Evolutionary conservation across 2,113 vertebrate genomes (phyloP), one percentile per base, ranked within the genome.

Genomic region (Cnemophilus loriae): DNA sequence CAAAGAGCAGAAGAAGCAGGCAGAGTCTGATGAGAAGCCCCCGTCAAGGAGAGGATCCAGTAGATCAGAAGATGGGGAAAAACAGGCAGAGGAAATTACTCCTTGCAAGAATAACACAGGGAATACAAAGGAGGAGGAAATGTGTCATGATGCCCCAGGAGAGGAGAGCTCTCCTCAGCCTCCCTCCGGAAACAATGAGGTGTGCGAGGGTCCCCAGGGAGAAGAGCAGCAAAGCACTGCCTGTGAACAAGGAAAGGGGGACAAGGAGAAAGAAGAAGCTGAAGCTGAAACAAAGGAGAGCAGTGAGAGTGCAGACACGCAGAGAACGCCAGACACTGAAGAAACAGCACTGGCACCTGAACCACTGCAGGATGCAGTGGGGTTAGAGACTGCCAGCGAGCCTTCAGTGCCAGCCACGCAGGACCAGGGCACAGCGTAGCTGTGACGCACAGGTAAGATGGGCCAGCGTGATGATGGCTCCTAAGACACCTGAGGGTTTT

Each of bases 361-460:
- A 52, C 50, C 5, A 0, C 33, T 56, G 39, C 74, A 81, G 49
- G 73, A 64, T 3, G 10, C 84, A 57, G 57, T 8, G 46, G 69
- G 59, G 27, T 74, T 39, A 73, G 92, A 94, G 68, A 84, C 89
- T 80, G 46, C n/a, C 69, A 56, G 53, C 22, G 86, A 95, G 50
- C 30, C 83, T 74, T 85, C 89, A 44, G 30, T 35, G 0, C n/a
- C 71, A 21, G 53, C 16, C 35, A 67, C 27, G 3, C 65, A 89
- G 28, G 95, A 96, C 35, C 70, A 88, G 57, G 70, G 35, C 55
- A 84, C 64, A 46, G 63, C 16, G 0, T 35, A 84, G 80, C 56
- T 22, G 7, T 32, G 44, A 41, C 14, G 16, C 41, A 27, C 76
- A 95, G 97, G 97, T 98, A 96, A 95, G 97, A 24, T 5, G 5